A percentile compares a stretch with the other conserved stretches of the same genome.
Evolutionary conservation across 2,888 invertebrate genomes (phyloP).

Genomic region (Craniophora ligustri): DNA sequence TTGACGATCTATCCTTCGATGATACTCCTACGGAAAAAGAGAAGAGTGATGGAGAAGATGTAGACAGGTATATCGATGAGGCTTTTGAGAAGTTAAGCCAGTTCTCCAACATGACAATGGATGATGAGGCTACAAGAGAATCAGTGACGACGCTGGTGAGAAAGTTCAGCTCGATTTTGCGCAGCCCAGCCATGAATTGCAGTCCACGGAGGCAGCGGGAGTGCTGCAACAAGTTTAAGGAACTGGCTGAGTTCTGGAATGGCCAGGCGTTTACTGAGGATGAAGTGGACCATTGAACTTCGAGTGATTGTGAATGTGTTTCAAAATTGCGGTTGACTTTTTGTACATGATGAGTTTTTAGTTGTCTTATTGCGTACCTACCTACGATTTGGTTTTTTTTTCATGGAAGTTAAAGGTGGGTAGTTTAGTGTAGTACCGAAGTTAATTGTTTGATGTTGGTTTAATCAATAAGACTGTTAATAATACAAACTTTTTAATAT

Average conservation of each 20-base stretch:
- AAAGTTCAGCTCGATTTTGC: slow-evolving; percentile 74
- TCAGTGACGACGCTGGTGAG: slow-evolving; percentile 79
- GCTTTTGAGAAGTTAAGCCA: slow-evolving; percentile 74
- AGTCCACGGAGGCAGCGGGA: slow-evolving; percentile 69
- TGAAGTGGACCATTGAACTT: slow-evolving; percentile 26
- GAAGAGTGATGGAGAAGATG: slow-evolving; percentile 63
- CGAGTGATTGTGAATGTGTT: neutral
- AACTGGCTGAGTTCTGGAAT: slow-evolving; percentile 80
- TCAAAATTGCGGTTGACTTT: slow-evolving; percentile 19
- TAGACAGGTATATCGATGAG: slow-evolving; percentile 79
- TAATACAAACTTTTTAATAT: no score
- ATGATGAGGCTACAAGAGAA: slow-evolving; percentile 63
- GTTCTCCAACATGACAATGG: slow-evolving; percentile 59
- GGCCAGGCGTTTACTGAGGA: slow-evolving; percentile 58
- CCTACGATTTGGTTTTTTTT: no score
- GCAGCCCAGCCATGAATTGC: slow-evolving; percentile 65
- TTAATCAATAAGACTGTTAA: no score
- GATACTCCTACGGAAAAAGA: slow-evolving; percentile 68
- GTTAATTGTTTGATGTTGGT: no score
- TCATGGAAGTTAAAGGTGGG: no score
- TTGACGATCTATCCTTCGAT: slow-evolving; percentile 74
- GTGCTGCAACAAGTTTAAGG: slow-evolving; percentile 75
- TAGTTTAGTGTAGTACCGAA: no score
- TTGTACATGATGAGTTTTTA: slow-evolving; percentile 1
- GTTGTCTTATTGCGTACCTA: neutral